Conservation (phyloP, 1,140 invertebrate species). For the Riptortus pedestris region DNA sequence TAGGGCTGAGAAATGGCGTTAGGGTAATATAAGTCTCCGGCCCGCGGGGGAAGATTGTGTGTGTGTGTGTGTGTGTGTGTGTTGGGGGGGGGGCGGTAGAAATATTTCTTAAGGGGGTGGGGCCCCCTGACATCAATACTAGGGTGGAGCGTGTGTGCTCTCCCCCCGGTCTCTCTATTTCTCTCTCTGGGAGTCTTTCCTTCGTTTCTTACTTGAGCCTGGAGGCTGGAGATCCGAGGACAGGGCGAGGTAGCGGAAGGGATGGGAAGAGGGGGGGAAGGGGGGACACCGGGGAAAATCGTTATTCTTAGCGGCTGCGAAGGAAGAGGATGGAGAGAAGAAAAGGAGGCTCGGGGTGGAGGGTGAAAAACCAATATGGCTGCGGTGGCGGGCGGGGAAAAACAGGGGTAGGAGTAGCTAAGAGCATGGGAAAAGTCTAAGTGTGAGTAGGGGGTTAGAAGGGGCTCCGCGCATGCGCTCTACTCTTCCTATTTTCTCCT, state of each 20-base stretch:
- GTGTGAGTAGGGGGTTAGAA: no score
- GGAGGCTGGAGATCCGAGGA: no score
- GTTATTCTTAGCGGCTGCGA: conserved; percentile 25
- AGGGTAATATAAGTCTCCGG: conserved; percentile 5
- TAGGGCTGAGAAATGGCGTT: not conserved
- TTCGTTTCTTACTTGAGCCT: not conserved
- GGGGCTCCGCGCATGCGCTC: conserved; percentile 8
- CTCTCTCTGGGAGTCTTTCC: no score
- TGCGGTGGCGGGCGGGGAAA: conserved; percentile 18
- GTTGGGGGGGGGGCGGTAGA: conserved; percentile 16
- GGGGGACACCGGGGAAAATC: conserved; percentile 27
- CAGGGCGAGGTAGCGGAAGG: not conserved
- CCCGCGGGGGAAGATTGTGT: conserved; percentile 10
- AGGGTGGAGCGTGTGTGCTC: no score
- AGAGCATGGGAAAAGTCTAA: not conserved
- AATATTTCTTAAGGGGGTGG: conserved; percentile 21
- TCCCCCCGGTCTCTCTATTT: no score
- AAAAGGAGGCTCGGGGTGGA: no score
- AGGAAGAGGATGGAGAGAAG: no score
- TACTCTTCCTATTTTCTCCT: conserved; percentile 1
- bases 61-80: no score
- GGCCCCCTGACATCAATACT: conserved; percentile 3
- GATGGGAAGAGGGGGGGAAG: not conserved
- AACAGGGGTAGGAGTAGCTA: not conserved
- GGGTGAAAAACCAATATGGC: conserved; percentile 27